Base-by-base conservation (phyloP, 2,113 vertebrate genomes). In the Pyrgilauda ruficollis region DNA sequence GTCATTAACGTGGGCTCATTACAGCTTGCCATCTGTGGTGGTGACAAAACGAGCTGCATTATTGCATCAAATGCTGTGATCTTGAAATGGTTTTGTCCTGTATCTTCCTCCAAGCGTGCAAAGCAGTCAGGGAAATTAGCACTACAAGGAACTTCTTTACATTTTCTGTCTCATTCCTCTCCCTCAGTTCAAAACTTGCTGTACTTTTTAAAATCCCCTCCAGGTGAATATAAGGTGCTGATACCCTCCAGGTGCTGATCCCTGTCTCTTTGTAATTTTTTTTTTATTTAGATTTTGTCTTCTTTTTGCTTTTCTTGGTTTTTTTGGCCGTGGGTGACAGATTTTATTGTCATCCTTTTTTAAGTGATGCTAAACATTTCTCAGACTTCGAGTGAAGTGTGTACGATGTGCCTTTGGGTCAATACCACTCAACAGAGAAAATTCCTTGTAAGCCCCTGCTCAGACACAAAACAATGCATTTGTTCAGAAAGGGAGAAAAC, bases 391-490 rank as follows among this genome's bases (percentile, higher is more conserved):
- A 82, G 80, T 44, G 35, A 78, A 88, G 79, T 63, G 77, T 61
- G 81, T 86, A 46, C 5, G 39, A 15, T 52, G 59, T 85, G 86
- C 89, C 90, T 96, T 91, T 96, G 73, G 95, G 96, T 96, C 93
- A 97, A 44, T 83, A 94, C 31, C 82, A 73, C 73, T 96, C 47
- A 77, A 87, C 96, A 96, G 95, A 97, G 96, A 96, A 98, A 95
- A 97, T 80, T 91, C 39, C 28, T 84, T 63, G 87, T 94, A 96
- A 97, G 85, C 58, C 68, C 75, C 76, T 96, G 95, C 94, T 97
- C 93, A 98, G 97, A 96, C 96, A 97, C 93, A 98, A 97, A 97
- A 95, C 86, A 96, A 93, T 89, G 58, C 56, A 15, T 94, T 96
- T 96, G 70, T 94, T 97, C 95, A 94, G 90, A 96, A 87, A 84